Evolutionary conservation across 1,140 invertebrate genomes (phyloP).

Genomic region (Aethina tumida): DNA sequence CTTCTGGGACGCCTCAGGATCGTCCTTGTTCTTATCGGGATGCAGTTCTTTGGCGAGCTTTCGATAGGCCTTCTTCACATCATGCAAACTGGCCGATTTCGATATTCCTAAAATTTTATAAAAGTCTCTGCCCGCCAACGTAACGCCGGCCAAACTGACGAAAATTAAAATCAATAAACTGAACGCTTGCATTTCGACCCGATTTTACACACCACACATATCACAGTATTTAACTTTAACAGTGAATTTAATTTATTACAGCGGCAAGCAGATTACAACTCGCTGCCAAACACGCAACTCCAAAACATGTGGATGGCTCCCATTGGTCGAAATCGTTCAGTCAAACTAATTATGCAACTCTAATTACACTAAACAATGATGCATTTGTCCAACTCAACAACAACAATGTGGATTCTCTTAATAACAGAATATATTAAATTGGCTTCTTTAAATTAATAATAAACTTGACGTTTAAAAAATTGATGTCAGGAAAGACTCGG

Average conservation of each 20-base stretch:
- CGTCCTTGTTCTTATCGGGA: slow-evolving; percentile 96
- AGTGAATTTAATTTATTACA: background rate
- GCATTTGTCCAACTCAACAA: too few relatives aligned
- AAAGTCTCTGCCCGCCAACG: slow-evolving; percentile 73
- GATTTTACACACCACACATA: slow-evolving; percentile 7
- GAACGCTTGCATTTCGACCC: slow-evolving; percentile 11
- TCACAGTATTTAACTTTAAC: slow-evolving; percentile 7
- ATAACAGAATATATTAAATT: too few relatives aligned
- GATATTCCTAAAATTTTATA: slow-evolving; percentile 88
- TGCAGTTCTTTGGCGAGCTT: slow-evolving; percentile 92
- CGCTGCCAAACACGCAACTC: slow-evolving; percentile 9
- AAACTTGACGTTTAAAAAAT: too few relatives aligned
- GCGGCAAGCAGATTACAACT: background rate
- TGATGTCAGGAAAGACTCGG: too few relatives aligned
- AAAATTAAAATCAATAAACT: slow-evolving; percentile 11
- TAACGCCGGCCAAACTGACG: slow-evolving; percentile 11
- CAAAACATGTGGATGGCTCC: slow-evolving; percentile 24
- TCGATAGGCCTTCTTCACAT: slow-evolving; percentile 97
- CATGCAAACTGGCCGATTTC: slow-evolving; percentile 75
- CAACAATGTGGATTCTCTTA: too few relatives aligned
- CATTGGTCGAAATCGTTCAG: slow-evolving; percentile 19
- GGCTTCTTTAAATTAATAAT: too few relatives aligned
- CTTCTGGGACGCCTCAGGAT: slow-evolving; percentile 82
- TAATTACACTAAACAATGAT: too few relatives aligned
- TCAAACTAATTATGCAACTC: too few relatives aligned